Percentiles rank a stretch among this genome's conserved stretches.
Evolutionary conservation across 2,888 invertebrate genomes (phyloP).

Genomic region (Hyposoter dolosus): DNA sequence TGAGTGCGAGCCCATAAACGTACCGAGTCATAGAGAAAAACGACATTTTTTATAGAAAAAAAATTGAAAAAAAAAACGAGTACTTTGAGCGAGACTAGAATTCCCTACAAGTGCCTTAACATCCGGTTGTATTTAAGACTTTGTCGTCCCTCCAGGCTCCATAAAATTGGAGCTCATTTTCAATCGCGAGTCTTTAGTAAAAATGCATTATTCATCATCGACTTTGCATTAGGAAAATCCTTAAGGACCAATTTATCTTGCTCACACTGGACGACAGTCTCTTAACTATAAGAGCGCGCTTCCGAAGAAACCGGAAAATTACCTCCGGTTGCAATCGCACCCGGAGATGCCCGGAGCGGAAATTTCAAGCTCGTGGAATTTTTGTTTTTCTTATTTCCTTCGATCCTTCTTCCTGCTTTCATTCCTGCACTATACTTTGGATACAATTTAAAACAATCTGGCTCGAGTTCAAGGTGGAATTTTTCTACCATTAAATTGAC

Average conservation of each 20-base stretch:
- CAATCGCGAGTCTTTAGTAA: not conserved
- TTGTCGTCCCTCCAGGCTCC: not conserved
- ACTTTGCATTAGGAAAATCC: not conserved
- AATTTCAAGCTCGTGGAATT: not conserved
- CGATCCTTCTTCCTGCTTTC: not conserved
- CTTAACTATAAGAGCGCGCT: not conserved
- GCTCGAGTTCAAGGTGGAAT: slow-evolving; percentile 8
- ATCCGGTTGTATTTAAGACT: not conserved
- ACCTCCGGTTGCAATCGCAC: not conserved
- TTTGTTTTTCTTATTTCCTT: not conserved
- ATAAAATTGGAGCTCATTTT: not conserved
- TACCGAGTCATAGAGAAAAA: not conserved
- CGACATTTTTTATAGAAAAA: not conserved
- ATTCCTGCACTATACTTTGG: slow-evolving; percentile 1
- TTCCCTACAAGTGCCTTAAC: not conserved
- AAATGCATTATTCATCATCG: slow-evolving; percentile 1
- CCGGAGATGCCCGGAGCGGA: not conserved
- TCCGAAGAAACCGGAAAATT: not conserved
- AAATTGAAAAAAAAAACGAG: too few relatives aligned
- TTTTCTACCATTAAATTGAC: slow-evolving; percentile 22
- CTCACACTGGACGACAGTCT: not conserved
- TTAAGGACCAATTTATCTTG: slow-evolving; percentile 3
- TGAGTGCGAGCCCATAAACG: slow-evolving; percentile 15
- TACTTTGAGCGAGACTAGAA: not conserved
- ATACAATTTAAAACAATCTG: slow-evolving; percentile 18